These are phyloP conservation scores for Muschampia plurimacula DNA, from an alignment of 2,888 invertebrate genomes.

Conservation along the genomic window DNA sequence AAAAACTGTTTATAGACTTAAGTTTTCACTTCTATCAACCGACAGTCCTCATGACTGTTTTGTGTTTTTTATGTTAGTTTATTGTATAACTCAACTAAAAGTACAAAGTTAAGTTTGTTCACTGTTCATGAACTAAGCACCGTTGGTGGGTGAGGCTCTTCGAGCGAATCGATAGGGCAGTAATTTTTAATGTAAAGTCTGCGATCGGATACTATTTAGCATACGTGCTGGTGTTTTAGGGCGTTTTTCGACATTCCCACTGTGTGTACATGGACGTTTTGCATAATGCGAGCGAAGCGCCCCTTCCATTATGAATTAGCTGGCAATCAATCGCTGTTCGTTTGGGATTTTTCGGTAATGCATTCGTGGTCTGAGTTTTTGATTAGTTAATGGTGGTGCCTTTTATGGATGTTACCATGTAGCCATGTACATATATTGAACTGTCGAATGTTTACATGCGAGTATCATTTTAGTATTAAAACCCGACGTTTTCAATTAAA, in stretches of 20 bases:
- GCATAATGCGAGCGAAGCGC: conserved; percentile 27
- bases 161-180: conserved; percentile 26
- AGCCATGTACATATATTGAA: background rate
- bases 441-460: too few species aligned
- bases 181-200: conserved; percentile 37
- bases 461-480: background rate
- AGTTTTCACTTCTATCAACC: too few species aligned
- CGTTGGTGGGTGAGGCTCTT: conserved; percentile 6
- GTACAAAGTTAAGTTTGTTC: too few species aligned
- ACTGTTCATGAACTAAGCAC: background rate
- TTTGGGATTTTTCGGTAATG: conserved; percentile 1
- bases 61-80: too few species aligned
- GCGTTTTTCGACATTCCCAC: conserved; percentile 14
- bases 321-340: conserved; percentile 17
- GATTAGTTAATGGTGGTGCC: conserved; percentile 6
- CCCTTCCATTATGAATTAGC: conserved; percentile 14
- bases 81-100: too few species aligned
- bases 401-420: background rate
- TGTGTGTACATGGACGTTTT: conserved; percentile 17
- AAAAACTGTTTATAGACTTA: too few species aligned
- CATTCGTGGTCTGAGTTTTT: background rate
- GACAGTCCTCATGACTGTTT: too few species aligned
- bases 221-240: conserved; percentile 19
- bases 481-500: too few species aligned
- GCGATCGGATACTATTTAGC: conserved; percentile 19